Base-by-base conservation (phyloP, 2,113 vertebrate genomes). In the Cavia aperea region DNA sequence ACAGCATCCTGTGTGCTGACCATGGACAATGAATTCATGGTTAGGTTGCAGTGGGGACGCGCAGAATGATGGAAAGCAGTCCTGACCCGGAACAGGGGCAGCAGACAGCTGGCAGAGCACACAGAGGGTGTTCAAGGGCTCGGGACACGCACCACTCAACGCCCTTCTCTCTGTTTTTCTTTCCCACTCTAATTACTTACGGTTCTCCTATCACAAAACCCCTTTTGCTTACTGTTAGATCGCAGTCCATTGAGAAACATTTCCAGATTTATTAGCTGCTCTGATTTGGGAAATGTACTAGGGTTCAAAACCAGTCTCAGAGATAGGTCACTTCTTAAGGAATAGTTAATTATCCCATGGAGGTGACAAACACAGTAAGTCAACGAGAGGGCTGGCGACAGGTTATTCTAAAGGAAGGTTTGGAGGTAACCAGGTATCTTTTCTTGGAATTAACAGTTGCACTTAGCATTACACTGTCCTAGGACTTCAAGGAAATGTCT, bases 401-500 rank as follows among this genome's bases (percentile, higher is more conserved):
- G 13, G 36, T 73, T 82, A 13, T 62, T 56, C 23, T 16, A 31
- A 29, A 18, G 46, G 46, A 77, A 81, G 23, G 26, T 56, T 18
- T 56, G 43, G 49, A 86, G 88, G 36, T 3, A 49, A 63, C 54
- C 19, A 2, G 82, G 24, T 62, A 87, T 62, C 43, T 92, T 88
- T 85, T 90, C 81, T 60, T 46, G 49, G 85, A 93, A 73, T 68
- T 72, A 56, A 58, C 2, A 23, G 81, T 36, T 81, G 49, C 68
- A 63, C n/a, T 86, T 11, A 88, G 72, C 15, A 36, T 14, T 39
- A 8, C 3, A 7, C 14, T 83, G 88, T 78, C 21, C 79, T 24
- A 75, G 77, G 88, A 88, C 82, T 94, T 90, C 2, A 11, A 94
- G 91, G 93, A 94, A 95, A 78, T 5, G 21, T 2, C 11, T 29